Conservation (phyloP, 2,113 vertebrate genomes). For the Oreochromis aureus region DNA sequence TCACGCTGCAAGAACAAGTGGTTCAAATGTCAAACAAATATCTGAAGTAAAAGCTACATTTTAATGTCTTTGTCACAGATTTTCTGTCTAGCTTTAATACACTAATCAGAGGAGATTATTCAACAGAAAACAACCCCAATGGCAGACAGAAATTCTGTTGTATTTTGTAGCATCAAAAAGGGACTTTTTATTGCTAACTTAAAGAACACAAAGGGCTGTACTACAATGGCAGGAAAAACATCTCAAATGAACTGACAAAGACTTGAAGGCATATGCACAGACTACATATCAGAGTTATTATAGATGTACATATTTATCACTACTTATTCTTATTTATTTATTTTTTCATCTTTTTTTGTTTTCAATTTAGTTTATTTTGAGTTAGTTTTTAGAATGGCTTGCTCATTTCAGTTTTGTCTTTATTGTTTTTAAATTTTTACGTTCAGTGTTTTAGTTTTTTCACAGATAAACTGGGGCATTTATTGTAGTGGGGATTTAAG, state of each 20-base stretch:
- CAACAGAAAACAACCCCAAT: neutral
- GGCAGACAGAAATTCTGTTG: neutral
- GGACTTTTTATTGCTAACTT: neutral
- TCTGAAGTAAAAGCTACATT: slow-evolving; percentile 66
- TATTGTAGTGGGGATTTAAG: neutral
- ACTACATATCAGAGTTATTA: neutral
- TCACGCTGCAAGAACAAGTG: neutral
- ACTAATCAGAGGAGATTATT: neutral
- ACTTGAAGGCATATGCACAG: neutral
- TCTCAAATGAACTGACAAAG: neutral
- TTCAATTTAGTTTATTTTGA: neutral
- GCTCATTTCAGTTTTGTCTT: neutral
- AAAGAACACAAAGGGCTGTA: neutral
- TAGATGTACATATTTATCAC: neutral
- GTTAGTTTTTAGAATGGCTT: neutral
- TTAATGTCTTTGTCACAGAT: slow-evolving; percentile 63
- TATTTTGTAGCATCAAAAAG: neutral
- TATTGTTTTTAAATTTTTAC: neutral
- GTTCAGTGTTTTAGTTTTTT: neutral
- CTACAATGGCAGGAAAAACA: neutral
- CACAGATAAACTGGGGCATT: neutral
- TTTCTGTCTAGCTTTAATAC: neutral
- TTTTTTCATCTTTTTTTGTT: neutral
- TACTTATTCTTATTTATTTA: neutral
- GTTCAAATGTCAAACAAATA: slow-evolving; percentile 55